Evolutionary conservation across 2,888 invertebrate genomes (phyloP), one percentile per base, ranked within the genome.

Genomic region (Hirtodrosophila cameraria): DNA sequence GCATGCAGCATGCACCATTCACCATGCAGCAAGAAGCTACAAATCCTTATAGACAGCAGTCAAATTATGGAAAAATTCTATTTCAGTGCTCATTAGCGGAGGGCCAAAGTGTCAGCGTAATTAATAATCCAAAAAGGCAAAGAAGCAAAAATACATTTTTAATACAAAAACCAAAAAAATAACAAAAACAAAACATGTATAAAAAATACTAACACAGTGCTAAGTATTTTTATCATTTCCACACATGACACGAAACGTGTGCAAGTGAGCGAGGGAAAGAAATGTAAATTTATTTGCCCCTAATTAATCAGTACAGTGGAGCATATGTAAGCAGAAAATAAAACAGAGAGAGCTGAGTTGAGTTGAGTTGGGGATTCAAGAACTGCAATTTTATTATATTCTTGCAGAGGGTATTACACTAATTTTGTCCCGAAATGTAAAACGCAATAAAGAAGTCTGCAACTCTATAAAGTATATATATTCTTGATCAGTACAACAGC

Each of bases 1-100:
- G n/a, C n/a, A n/a, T n/a, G n/a, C n/a, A n/a, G n/a, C n/a, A n/a
- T n/a, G n/a, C n/a, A n/a, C n/a, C n/a, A n/a, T n/a, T n/a, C n/a
- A n/a, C n/a, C n/a, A n/a, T 31, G 30, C 43, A 58, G 20, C 23
- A 38, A 42, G 41, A 35, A 35, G 9, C 41, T 20, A n/a, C 27
- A 58, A 39, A 28, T 36, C 55, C 38, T 16, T 62, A 70, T 75
- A 70, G 66, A 71, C 55, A 58, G 42, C 43, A 43, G 58, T 41
- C 50, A 67, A 79, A 75, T 68, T 85, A 79, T 85, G 83, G 76
- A 82, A 57, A 54, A 67, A 65, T 67, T 78, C 79, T 79, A 79
- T 85, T 79, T 79, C 7, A 46, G 79, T 71, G 72, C 76, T 85
- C 79, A 79, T 79, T 79, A 79, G 86, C 58, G 86, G 55, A 53